These are phyloP conservation scores for Idaea aversata DNA, from an alignment of 2,888 invertebrate species.

Conservation along the genomic window DNA sequence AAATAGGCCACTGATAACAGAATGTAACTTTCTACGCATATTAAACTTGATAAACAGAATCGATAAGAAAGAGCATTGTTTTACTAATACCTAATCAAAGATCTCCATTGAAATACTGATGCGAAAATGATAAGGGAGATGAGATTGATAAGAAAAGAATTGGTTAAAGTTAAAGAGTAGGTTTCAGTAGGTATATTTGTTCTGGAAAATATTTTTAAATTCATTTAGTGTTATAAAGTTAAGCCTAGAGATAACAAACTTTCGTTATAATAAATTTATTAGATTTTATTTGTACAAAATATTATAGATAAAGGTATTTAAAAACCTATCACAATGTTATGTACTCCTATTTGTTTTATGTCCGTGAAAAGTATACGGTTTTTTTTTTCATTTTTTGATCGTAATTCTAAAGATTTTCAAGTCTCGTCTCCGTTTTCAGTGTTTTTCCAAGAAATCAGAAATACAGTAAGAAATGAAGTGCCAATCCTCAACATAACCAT, in stretches of 20 bases:
- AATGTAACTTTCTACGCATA: constrained; percentile 70
- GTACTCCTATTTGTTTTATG: too few species aligned
- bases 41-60: constrained; percentile 69
- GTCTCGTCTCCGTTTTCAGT: neutral
- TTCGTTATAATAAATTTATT: neutral
- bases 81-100: constrained; percentile 65
- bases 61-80: constrained; percentile 70
- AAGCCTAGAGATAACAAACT: neutral
- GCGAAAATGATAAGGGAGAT: constrained; percentile 47
- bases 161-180: neutral
- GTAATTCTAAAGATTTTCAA: neutral
- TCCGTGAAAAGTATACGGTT: too few species aligned
- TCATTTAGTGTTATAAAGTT: neutral
- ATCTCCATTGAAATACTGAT: constrained; percentile 70
- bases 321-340: too few species aligned
- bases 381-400: neutral
- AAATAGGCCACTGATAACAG: constrained; percentile 21
- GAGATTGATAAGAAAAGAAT: constrained; percentile 24
- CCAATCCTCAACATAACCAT: constrained; percentile 66
- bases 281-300: too few species aligned
- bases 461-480: constrained; percentile 48
- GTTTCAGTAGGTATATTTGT: neutral
- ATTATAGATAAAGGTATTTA: too few species aligned
- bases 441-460: neutral
- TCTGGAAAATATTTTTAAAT: neutral